Evolutionary conservation across 2,797 vertebrate genomes (phyloP).

Genomic region (Takifugu rubripes): DNA sequence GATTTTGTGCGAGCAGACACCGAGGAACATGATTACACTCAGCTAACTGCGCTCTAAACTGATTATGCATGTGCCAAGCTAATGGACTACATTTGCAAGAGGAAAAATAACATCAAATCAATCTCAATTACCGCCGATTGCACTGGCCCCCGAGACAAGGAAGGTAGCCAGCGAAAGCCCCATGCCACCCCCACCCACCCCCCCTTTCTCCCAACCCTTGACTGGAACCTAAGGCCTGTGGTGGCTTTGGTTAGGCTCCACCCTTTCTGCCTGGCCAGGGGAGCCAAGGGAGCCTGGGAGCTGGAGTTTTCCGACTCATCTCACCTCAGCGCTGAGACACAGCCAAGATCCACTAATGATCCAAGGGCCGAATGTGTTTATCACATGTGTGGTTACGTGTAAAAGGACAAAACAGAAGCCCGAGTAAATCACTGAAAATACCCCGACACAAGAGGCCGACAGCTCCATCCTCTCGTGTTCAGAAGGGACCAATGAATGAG

Average conservation of each 20-base stretch:
- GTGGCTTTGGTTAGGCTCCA: constrained; percentile 59
- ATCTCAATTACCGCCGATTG: constrained; percentile 97
- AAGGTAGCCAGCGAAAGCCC: constrained; percentile 81
- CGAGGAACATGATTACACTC: constrained; percentile 99
- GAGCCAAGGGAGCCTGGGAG: constrained; percentile 36
- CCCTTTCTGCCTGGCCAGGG: constrained; percentile 66
- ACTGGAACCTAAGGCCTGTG: constrained; percentile 72
- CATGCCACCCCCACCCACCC: constrained; percentile 55
- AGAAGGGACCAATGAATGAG: constrained; percentile 34
- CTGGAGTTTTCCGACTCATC: constrained; percentile 61
- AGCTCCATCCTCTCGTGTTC: constrained; percentile 53
- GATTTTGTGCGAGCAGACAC: constrained; percentile 99
- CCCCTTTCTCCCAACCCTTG: constrained; percentile 71
- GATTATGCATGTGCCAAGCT: constrained; percentile 99
- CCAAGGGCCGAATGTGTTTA: constrained; percentile 31
- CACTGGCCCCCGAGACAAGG: constrained; percentile 83
- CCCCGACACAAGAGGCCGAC: constrained; percentile 3
- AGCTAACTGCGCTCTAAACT: constrained; percentile 99
- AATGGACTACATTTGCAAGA: constrained; percentile 99
- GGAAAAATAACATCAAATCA: constrained; percentile 99
- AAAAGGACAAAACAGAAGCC: constrained; percentile 22
- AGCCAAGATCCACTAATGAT: constrained; percentile 35
- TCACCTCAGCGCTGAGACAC: constrained; percentile 51
- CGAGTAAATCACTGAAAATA: constrained; percentile 21
- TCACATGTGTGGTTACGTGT: constrained; percentile 25